Base-by-base conservation (phyloP, 2,888 invertebrate species). In the Stenichneumon culpator region DNA sequence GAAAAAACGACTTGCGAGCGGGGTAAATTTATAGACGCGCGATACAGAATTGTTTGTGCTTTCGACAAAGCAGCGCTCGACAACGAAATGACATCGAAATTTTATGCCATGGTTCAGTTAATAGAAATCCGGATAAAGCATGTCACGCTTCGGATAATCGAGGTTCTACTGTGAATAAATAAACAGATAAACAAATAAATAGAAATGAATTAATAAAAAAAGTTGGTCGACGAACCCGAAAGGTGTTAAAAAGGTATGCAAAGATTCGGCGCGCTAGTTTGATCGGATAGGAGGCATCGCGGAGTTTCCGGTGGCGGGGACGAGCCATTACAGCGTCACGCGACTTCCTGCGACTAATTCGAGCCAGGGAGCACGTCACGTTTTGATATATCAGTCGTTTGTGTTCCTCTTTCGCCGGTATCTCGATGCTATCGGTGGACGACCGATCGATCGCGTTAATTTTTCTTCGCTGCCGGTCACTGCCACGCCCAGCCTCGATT, bases 281-380 rank as follows among this genome's bases (percentile, higher is more conserved):
- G 78, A 84, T 84, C 81, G 84, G 44, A 84, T 84, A 19, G 39
- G 57, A 39, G 19, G 25, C 28, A 28, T 39, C 67, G 36, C n/a
- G 7, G 47, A n/a, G 60, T 67, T 67, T 77, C 75, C 75, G 75
- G 54, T 16, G 39, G 14, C 36, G 39, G 39, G 44, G 22, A 28
- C 67, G 52, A 16, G 63, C 65, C 11, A 65, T 50, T 52, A 52
- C 36, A 65, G 67, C 84, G 82, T 85, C 82, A 82, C 74, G 75
- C 75, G 70, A 85, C 79, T 79, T 75, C 79, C 75, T 75, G 57
- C 70, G 74, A 79, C 84, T 79, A 82, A 84, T 78, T 84, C 54
- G 65, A 84, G 63, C 32, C 67, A 57, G 4, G 16, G 74, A 69
- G 47, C 65, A 6, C 25, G 36, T 79, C 60, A 67, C 47, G 60